phyloP scores from a whole-genome alignment of 2,113 vertebrate species.

The Tetrao urogallus region DNA sequence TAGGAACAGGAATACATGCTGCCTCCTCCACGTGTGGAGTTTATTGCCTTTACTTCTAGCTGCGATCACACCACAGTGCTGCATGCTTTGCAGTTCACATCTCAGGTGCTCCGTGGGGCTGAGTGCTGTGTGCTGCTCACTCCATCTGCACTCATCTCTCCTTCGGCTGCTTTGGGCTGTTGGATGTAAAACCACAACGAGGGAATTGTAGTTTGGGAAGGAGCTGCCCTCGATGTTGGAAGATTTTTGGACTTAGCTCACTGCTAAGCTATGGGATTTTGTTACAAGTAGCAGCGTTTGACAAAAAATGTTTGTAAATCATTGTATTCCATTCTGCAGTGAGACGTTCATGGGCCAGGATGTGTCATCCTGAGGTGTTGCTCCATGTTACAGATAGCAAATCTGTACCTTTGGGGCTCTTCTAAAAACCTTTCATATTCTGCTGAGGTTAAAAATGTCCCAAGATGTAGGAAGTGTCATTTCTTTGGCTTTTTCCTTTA shows the following conservation, averaged over 20 bases:
- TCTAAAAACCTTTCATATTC: background rate
- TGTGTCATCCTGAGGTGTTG: background rate
- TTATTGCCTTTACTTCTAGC: background rate
- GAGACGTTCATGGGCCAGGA: background rate
- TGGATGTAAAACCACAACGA: background rate
- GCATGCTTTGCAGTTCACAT: background rate
- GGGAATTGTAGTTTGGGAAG: background rate
- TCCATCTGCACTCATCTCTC: rapidly evolving
- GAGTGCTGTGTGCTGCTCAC: rapidly evolving
- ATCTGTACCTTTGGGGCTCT: background rate
- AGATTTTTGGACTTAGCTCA: background rate
- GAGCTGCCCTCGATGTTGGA: background rate
- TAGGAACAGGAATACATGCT: background rate
- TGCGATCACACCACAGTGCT: background rate
- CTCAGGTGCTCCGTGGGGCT: background rate
- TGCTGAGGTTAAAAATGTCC: background rate
- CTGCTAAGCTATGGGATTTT: background rate
- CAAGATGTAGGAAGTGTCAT: background rate
- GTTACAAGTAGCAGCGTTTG: background rate
- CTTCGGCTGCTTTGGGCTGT: background rate
- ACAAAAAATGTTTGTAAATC: background rate
- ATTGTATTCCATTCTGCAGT: background rate
- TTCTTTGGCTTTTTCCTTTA: background rate
- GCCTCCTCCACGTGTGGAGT: background rate
- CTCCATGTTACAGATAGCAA: background rate